Evolutionary conservation across 2,888 invertebrate species (phyloP).

Genomic region (Xestobium rufovillosum): DNA sequence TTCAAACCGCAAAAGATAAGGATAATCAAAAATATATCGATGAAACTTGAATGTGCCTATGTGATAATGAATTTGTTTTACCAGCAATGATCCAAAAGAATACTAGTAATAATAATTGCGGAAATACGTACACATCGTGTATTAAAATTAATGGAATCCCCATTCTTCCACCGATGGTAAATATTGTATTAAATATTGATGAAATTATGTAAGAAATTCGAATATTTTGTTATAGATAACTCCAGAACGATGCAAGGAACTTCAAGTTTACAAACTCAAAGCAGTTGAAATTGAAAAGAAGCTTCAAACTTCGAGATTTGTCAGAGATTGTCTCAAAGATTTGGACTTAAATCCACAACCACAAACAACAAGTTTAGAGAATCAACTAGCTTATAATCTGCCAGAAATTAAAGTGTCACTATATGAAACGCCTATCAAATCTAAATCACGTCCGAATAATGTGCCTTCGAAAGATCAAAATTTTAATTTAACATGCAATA

Average conservation of each 20-base stretch:
- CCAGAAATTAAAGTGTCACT: too few species aligned
- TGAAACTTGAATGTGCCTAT: too few species aligned
- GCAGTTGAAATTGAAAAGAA: conserved; percentile 59
- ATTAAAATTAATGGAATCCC: conserved; percentile 67
- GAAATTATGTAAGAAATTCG: conserved; percentile 10
- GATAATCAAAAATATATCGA: too few species aligned
- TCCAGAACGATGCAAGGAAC: conserved; percentile 54
- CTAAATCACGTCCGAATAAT: not conserved
- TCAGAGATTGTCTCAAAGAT: conserved; percentile 32
- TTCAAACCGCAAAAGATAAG: too few species aligned
- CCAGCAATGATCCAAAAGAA: conserved; percentile 10
- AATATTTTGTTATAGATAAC: conserved; percentile 51
- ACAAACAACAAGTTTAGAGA: conserved; percentile 21
- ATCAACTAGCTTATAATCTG: conserved; percentile 18
- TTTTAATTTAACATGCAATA: conserved; percentile 28
- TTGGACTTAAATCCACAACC: conserved; percentile 21
- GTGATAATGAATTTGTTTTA: too few species aligned
- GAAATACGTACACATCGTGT: conserved; percentile 57
- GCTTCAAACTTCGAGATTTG: conserved; percentile 43
- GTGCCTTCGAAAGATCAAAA: conserved; percentile 20
- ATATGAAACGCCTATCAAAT: conserved; percentile 10
- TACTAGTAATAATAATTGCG: conserved; percentile 13
- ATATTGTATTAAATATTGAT: conserved; percentile 28
- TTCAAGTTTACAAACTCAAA: conserved; percentile 58
- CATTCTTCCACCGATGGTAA: conserved; percentile 70